These are phyloP conservation scores for Magallana nippona DNA, from an alignment of 2,888 invertebrate species.

Conservation along the genomic window DNA sequence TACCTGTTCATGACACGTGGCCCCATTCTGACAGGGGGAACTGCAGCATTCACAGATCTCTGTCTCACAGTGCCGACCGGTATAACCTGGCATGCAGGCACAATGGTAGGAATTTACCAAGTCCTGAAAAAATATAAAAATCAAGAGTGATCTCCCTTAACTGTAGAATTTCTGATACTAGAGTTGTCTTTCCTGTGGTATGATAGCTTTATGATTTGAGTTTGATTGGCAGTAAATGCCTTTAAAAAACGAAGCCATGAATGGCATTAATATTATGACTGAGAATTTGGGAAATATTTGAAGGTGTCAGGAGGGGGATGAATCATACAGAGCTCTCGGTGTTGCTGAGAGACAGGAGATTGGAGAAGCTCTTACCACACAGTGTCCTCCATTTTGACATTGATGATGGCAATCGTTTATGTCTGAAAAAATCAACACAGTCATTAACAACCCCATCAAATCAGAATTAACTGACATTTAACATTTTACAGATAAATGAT, in stretches of 20 bases:
- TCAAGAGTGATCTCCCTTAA: not conserved
- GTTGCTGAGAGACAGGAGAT: constrained; percentile 1
- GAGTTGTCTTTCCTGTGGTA: constrained; percentile 34
- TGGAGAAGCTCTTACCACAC: constrained; percentile 72
- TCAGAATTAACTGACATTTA: constrained; percentile 14
- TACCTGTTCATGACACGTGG: constrained; percentile 93
- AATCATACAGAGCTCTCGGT: not conserved
- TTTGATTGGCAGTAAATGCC: not conserved
- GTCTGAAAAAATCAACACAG: constrained; percentile 65
- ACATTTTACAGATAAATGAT: constrained; percentile 19
- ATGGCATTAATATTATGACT: not conserved
- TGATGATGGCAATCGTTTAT: constrained; percentile 75
- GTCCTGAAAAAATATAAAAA: constrained; percentile 83
- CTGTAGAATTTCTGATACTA: not conserved
- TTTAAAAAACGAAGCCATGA: too few relatives aligned
- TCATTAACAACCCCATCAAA: constrained; percentile 13
- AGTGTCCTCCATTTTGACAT: constrained; percentile 75
- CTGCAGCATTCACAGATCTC: constrained; percentile 94
- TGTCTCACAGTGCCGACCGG: constrained; percentile 94
- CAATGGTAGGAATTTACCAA: constrained; percentile 95
- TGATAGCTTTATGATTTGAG: not conserved
- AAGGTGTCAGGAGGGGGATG: not conserved
- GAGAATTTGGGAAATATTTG: not conserved
- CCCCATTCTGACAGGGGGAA: constrained; percentile 93
- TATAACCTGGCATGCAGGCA: constrained; percentile 91